A percentile compares a stretch with the other conserved stretches of the same genome.
Evolutionary conservation across 2,888 invertebrate species (phyloP).

Genomic region (Chalcosyrphus nemorum): DNA sequence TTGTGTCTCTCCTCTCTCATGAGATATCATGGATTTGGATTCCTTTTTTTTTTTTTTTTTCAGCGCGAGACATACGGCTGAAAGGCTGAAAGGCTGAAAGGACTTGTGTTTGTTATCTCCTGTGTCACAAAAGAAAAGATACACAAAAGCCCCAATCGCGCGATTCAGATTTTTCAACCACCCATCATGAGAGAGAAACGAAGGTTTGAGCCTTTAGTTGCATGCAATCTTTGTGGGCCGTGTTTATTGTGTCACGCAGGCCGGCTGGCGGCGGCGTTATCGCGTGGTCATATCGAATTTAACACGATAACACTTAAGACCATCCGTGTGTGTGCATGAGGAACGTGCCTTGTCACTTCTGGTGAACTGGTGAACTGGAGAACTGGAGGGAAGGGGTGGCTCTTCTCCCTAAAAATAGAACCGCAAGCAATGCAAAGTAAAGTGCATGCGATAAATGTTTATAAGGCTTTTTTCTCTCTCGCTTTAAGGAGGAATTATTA

Average conservation of each 20-base stretch:
- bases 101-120: constrained; percentile 32
- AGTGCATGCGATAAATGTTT: constrained; percentile 65
- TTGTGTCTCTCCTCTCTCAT: constrained; percentile 34
- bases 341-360: constrained; percentile 68
- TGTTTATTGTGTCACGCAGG: constrained; percentile 70
- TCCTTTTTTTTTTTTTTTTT: neutral
- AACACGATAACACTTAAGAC: constrained; percentile 68
- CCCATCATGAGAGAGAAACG: constrained; percentile 37
- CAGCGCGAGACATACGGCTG: constrained; percentile 1
- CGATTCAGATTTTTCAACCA: constrained; percentile 43
- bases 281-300: constrained; percentile 68
- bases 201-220: constrained; percentile 14
- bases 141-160: constrained; percentile 20
- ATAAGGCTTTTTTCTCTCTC: constrained; percentile 9
- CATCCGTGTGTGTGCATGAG: neutral
- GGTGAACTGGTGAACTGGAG: too few relatives aligned
- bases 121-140: constrained; percentile 24
- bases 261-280: constrained; percentile 47
- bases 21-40: constrained; percentile 39
- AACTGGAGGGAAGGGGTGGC: too few relatives aligned
- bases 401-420: constrained; percentile 58
- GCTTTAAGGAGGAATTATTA: constrained; percentile 58
- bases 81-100: constrained; percentile 58
- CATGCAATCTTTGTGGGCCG: constrained; percentile 60
- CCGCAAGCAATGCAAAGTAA: constrained; percentile 45